A percentile compares a stretch with the other conserved stretches of the same genome.
Evolutionary conservation across 2,113 vertebrate genomes (phyloP).

Genomic region (Oryzias celebensis): DNA sequence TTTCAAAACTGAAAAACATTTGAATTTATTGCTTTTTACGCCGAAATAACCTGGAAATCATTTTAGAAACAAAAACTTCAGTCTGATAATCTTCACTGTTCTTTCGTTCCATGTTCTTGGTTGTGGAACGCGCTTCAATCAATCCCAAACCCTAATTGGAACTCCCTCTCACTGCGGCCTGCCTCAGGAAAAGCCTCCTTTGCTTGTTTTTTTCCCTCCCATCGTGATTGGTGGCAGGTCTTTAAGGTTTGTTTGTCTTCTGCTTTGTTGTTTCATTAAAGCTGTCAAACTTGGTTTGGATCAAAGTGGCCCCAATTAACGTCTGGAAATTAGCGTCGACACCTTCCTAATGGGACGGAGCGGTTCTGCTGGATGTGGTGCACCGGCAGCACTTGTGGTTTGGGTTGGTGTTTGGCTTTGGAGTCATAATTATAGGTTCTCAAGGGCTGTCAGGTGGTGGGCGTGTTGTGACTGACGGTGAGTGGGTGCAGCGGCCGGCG

Average conservation of each 20-base stretch:
- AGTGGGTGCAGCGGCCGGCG: conserved; percentile 52
- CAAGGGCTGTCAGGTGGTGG: conserved; percentile 52
- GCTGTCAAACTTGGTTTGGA: conserved; percentile 66
- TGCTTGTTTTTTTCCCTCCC: conserved; percentile 42
- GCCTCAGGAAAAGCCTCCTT: conserved; percentile 52
- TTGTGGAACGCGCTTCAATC: conserved; percentile 39
- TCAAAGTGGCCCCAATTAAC: conserved; percentile 66
- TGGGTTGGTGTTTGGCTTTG: conserved; percentile 29
- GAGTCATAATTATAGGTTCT: conserved; percentile 42
- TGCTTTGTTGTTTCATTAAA: conserved; percentile 72
- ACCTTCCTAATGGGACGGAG: conserved; percentile 61
- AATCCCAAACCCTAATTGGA: conserved; percentile 45
- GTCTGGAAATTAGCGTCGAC: conserved; percentile 55
- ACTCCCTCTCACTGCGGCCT: conserved; percentile 40
- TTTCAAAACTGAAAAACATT: too few species aligned
- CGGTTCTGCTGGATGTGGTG: conserved; percentile 10
- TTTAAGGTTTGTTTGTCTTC: conserved; percentile 66
- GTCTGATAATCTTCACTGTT: neutral
- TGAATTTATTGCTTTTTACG: too few species aligned
- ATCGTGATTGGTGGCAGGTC: conserved; percentile 37
- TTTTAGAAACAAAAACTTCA: too few species aligned
- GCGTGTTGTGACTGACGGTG: conserved; percentile 51
- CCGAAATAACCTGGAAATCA: too few species aligned
- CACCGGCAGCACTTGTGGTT: conserved; percentile 22
- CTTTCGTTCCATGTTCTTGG: conserved; percentile 4